Conservation (phyloP, 2,797 vertebrate genomes). For the Cyclura pinguis region DNA sequence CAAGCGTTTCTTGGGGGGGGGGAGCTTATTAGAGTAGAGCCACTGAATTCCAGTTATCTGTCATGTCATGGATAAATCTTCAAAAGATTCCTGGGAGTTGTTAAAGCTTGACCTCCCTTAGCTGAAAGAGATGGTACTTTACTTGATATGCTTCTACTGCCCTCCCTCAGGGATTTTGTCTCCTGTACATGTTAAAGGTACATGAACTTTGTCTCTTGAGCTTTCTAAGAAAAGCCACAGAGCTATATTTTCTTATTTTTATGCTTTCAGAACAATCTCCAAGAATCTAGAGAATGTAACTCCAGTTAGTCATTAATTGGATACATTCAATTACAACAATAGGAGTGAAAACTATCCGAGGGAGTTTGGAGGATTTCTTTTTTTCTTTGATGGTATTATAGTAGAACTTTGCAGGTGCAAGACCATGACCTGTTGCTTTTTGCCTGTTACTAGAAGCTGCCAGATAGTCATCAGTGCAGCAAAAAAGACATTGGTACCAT, state of each 20-base stretch:
- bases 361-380: neutral
- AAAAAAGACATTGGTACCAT: slow-evolving; percentile 1
- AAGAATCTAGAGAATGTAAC: neutral
- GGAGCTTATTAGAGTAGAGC: neutral
- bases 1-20: slow-evolving; percentile 35
- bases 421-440: neutral
- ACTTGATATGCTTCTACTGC: slow-evolving; percentile 4
- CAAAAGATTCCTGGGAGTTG: slow-evolving; percentile 44
- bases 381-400: slow-evolving; percentile 3
- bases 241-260: neutral
- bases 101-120: slow-evolving; percentile 41
- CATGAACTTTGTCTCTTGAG: neutral
- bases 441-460: neutral
- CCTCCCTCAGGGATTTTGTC: slow-evolving; percentile 11
- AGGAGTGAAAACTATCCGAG: slow-evolving; percentile 11
- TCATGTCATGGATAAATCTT: slow-evolving; percentile 41
- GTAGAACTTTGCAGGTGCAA: neutral
- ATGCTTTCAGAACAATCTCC: neutral
- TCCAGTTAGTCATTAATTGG: slow-evolving; percentile 4
- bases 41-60: slow-evolving; percentile 38
- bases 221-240: neutral
- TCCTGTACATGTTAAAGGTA: slow-evolving; percentile 29
- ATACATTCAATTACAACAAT: neutral
- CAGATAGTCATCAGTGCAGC: slow-evolving; percentile 8
- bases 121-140: slow-evolving; percentile 26